Conservation (phyloP, 2,113 vertebrate genomes). For the Felis catus region DNA sequence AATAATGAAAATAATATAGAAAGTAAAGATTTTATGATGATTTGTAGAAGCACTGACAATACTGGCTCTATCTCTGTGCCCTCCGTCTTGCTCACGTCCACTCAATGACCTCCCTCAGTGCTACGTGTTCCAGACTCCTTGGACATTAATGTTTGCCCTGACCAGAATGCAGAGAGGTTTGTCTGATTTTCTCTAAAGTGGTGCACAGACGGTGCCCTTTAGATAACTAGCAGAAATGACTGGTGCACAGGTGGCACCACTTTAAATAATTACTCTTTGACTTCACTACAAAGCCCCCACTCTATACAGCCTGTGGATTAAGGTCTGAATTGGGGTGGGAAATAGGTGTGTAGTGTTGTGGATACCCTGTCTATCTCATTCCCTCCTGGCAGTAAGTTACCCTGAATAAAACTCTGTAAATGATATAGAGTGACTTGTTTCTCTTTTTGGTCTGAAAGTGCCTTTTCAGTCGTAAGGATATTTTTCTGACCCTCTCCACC, state of each 20-base stretch:
- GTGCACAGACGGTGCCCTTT: background rate
- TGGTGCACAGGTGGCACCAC: background rate
- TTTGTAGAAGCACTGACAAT: background rate
- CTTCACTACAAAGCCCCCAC: background rate
- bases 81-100: background rate
- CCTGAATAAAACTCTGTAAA: background rate
- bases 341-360: background rate
- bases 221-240: background rate
- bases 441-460: background rate
- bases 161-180: background rate
- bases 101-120: background rate
- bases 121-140: background rate
- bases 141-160: background rate
- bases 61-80: background rate
- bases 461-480: background rate
- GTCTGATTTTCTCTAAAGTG: background rate
- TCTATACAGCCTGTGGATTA: background rate
- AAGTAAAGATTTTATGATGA: background rate
- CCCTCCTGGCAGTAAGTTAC: background rate
- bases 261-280: background rate
- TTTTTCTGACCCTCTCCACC: background rate
- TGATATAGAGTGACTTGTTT: background rate
- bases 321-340: background rate
- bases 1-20: background rate
- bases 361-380: background rate